These are phyloP conservation scores for Teleogryllus occipitalis DNA, from an alignment of 1,140 invertebrate species.

Conservation along the genomic window DNA sequence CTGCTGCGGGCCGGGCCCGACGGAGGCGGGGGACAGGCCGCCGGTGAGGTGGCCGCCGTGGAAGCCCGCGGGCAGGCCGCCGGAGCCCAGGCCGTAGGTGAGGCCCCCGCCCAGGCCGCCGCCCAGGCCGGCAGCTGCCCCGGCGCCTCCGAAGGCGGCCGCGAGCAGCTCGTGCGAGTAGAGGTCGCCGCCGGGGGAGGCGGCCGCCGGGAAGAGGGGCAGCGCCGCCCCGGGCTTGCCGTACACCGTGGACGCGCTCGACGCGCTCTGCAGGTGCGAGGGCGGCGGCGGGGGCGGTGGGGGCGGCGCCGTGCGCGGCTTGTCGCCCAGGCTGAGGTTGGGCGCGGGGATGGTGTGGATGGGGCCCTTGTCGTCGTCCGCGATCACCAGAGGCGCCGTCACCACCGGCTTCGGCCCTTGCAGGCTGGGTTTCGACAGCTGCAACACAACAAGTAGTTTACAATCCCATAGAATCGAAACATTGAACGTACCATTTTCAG, in stretches of 20 bases:
- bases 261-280: neutral
- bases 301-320: neutral
- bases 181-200: neutral
- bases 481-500: too few relatives aligned
- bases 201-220: neutral
- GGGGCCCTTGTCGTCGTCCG: constrained; percentile 53
- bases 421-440: neutral
- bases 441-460: too few relatives aligned
- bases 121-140: neutral
- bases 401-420: neutral
- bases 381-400: constrained; percentile 14
- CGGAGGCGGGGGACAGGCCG: neutral
- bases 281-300: neutral
- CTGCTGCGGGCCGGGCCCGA: neutral
- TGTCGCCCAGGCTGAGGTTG: constrained; percentile 47
- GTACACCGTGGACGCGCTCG: neutral
- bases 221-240: constrained; percentile 8
- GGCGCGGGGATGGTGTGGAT: constrained; percentile 76
- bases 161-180: neutral
- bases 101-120: too few relatives aligned
- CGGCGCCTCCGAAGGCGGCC: too few relatives aligned
- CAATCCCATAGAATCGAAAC: too few relatives aligned
- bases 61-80: too few relatives aligned
- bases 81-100: too few relatives aligned
- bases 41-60: too few relatives aligned